Conservation (phyloP, 2,797 vertebrate species). For the Euthynnus affinis region DNA sequence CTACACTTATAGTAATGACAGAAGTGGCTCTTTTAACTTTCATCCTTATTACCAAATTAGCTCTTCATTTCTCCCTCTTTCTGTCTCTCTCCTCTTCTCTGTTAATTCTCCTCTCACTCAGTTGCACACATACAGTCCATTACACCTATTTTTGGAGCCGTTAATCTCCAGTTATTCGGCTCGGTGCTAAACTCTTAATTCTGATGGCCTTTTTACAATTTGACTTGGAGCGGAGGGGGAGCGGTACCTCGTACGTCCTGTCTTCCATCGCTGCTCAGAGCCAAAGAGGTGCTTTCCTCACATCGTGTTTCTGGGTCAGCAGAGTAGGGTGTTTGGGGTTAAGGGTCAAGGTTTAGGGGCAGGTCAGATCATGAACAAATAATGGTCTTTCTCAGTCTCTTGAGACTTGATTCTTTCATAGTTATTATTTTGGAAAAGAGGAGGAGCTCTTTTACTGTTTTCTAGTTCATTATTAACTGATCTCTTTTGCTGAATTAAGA, state of each 20-base stretch:
- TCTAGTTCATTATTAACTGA: not conserved
- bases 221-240: conserved; percentile 55
- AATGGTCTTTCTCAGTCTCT: not conserved
- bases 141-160: conserved; percentile 72
- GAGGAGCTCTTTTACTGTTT: not conserved
- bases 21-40: conserved; percentile 40
- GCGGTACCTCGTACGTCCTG: conserved; percentile 39
- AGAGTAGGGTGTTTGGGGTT: conserved; percentile 30
- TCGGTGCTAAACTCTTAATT: conserved; percentile 70
- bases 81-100: conserved; percentile 2
- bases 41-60: conserved; percentile 42
- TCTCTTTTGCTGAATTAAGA: not conserved
- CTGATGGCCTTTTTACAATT: conserved; percentile 69
- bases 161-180: conserved; percentile 78
- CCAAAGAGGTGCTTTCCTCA: conserved; percentile 26
- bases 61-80: conserved; percentile 19
- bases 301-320: conserved; percentile 47
- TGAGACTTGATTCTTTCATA: not conserved
- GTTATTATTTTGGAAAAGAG: not conserved
- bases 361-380: conserved; percentile 22
- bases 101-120: conserved; percentile 26
- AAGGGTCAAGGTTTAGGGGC: conserved; percentile 41
- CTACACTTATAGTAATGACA: conserved; percentile 44
- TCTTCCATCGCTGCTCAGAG: conserved; percentile 24
- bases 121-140: conserved; percentile 16